Evolutionary conservation across 1,140 invertebrate species (phyloP).

Genomic region (Dendroctonus valens): DNA sequence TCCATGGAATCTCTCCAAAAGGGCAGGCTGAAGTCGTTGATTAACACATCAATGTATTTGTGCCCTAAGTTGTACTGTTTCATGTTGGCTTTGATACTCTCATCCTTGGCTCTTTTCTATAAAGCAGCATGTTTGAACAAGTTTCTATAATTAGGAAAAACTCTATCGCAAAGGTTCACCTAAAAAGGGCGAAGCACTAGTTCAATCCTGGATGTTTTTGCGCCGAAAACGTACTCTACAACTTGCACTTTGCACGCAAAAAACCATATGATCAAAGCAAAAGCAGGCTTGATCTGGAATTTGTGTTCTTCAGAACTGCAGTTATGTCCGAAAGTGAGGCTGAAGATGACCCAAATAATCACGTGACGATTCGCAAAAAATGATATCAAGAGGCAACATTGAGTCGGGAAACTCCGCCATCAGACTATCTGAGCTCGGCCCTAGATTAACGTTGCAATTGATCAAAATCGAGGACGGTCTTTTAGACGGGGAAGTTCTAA

Average conservation of each 20-base stretch:
- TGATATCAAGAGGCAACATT: constrained; percentile 79
- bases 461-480: constrained; percentile 95
- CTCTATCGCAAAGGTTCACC: no score
- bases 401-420: constrained; percentile 77
- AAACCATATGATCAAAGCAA: no score
- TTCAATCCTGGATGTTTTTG: no score
- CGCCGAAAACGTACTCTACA: no score
- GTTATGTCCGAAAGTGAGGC: constrained; percentile 91
- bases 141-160: no score
- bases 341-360: constrained; percentile 76
- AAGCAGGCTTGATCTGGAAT: background rate
- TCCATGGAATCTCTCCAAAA: constrained; percentile 69
- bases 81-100: constrained; percentile 84
- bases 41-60: constrained; percentile 82
- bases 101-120: constrained; percentile 73
- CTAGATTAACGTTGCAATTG: constrained; percentile 76
- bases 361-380: constrained; percentile 73
- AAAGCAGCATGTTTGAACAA: constrained; percentile 17
- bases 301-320: constrained; percentile 59
- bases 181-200: no score
- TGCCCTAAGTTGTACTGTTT: constrained; percentile 76
- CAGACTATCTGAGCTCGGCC: constrained; percentile 87
- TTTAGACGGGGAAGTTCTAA: constrained; percentile 87
- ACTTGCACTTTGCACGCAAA: no score
- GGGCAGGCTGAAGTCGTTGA: constrained; percentile 84